A percentile compares a stretch with the other conserved stretches of the same genome.
Evolutionary conservation across 2,888 invertebrate genomes (phyloP).

Genomic region (Bugula neritina): DNA sequence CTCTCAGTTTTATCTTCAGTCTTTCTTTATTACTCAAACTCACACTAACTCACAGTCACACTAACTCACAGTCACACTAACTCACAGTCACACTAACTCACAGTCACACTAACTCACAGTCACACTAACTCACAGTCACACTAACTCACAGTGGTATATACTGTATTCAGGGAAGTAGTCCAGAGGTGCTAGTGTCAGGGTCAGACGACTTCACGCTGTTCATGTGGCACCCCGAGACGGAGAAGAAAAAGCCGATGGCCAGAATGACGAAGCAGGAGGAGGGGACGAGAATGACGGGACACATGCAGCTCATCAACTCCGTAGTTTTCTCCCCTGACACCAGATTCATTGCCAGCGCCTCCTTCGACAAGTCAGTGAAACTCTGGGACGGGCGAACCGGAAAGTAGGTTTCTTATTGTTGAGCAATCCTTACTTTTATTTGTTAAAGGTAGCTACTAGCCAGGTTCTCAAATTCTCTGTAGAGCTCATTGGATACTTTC

Average conservation of each 20-base stretch:
- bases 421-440: too few species aligned
- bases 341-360: conserved; percentile 86
- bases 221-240: conserved; percentile 84
- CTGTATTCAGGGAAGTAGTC: conserved; percentile 60
- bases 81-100: too few species aligned
- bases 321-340: conserved; percentile 97
- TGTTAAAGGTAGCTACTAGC: too few species aligned
- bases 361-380: conserved; percentile 96
- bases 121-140: too few species aligned
- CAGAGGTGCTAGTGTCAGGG: conserved; percentile 81
- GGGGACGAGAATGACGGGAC: conserved; percentile 84
- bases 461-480: too few species aligned
- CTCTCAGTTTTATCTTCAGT: too few species aligned
- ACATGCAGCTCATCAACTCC: conserved; percentile 98
- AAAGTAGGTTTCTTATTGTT: conserved; percentile 58
- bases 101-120: too few species aligned
- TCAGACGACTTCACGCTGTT: conserved; percentile 97
- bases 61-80: too few species aligned
- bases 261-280: conserved; percentile 85
- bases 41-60: too few species aligned
- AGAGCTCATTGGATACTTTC: too few species aligned
- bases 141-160: too few species aligned
- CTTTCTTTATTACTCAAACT: too few species aligned
- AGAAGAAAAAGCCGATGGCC: conserved; percentile 70
- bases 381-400: conserved; percentile 89